Base-by-base conservation (phyloP, 2,888 invertebrate species). In the Tinea semifulvella region DNA sequence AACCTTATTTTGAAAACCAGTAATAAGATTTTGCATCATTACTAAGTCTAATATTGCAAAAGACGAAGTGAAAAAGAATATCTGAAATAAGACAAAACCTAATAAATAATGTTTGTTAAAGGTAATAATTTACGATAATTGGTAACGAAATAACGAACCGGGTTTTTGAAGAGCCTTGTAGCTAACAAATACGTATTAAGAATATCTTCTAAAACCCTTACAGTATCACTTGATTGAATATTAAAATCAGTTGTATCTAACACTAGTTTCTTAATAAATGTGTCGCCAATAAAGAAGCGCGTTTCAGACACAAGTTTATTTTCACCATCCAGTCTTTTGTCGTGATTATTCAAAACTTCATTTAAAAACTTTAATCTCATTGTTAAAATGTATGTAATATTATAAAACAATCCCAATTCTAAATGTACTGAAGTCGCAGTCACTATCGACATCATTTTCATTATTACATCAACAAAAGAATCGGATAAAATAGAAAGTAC, bases 121-220 rank as follows among this genome's bases (percentile, higher is more conserved):
- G 26, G 3, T 2, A 14, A 35, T 35, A 35, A 5, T 22, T 22
- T 7, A 8, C 25, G 25, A 22, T 22, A 8, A n/a, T n/a, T n/a
- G n/a, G n/a, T n/a, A n/a, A n/a, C n/a, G n/a, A n/a, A n/a, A n/a
- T 14, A 26, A 49, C 50, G 48, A 51, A 66, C 67, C 58, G 63
- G 63, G 48, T 65, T 63, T 47, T 52, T 56, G 47, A 55, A 60
- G 27, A 60, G 47, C 2, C 56, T 50, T 49, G 56, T 58, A 51
- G 59, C 60, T 42, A 49, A 51, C 1, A 48, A 46, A 50, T 63
- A 65, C n/a, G 56, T 54, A 20, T 55, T 49, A 13, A 67, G 54
- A 17, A 66, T 47, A 48, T 61, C 56, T 35, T 54, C 56, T 27
- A 66, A 48, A 51, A 60, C 63, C 13, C 55, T 44, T 45, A 58